These are phyloP conservation scores for Bradypus variegatus DNA, from an alignment of 2,797 vertebrate genomes.

Conservation along the genomic window DNA sequence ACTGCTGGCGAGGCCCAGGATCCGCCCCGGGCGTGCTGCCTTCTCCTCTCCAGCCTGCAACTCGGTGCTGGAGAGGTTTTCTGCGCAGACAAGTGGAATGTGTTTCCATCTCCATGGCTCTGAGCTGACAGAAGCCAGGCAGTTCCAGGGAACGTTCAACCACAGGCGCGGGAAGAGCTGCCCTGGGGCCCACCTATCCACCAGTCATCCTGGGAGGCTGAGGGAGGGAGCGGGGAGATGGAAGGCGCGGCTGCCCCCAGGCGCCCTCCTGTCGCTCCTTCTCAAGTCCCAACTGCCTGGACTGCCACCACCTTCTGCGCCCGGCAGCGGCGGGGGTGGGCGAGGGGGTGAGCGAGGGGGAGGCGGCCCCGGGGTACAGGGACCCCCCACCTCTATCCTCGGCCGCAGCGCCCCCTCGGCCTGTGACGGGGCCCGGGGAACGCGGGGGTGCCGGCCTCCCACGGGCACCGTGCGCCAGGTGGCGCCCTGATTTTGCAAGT, in stretches of 20 bases:
- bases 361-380: no score
- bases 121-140: not conserved
- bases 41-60: not conserved
- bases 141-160: not conserved
- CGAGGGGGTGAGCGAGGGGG: no score
- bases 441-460: not conserved
- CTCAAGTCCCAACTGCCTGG: not conserved
- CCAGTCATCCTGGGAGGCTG: accelerated
- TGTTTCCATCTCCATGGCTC: not conserved
- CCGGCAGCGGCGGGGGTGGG: not conserved
- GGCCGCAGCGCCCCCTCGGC: not conserved
- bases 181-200: not conserved
- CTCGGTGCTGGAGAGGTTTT: not conserved
- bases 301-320: not conserved
- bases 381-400: not conserved
- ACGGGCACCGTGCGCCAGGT: not conserved
- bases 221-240: not conserved
- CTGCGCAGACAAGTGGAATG: not conserved
- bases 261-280: not conserved
- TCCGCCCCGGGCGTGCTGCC: accelerated
- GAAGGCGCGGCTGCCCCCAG: no score
- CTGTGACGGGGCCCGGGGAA: no score
- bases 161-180: not conserved
- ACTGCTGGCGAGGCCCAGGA: no score
- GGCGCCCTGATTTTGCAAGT: not conserved